Evolutionary conservation across 1,140 invertebrate genomes (phyloP), one percentile per base, ranked within the genome.

Genomic region (Drosophila triauraria): DNA sequence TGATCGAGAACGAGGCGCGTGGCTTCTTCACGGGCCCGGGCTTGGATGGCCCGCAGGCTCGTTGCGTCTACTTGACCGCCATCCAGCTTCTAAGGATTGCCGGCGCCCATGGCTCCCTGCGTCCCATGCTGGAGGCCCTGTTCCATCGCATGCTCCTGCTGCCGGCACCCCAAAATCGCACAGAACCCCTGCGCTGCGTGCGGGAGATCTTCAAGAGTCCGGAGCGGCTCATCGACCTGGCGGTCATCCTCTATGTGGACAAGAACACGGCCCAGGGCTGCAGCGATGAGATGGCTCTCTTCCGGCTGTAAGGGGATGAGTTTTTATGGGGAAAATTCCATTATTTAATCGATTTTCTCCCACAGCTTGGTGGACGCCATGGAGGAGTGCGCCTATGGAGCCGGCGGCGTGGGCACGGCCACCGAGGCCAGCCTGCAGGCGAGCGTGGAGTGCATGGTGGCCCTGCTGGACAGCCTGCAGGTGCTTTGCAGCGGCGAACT

Each of bases 111-210:
- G 95, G 96, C 2, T 96, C 96, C 10, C 93, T 98, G 58, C 94
- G 98, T 17, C 97, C 98, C 15, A 97, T 98, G 43, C 93, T 99
- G 62, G 97, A 99, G 92, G 98, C 97, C 0, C 94, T 99, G 3
- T 98, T 98, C 92, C 97, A 98, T 93, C 94, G 97, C 40, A 98
- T 98, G 96, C 93, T 98, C 1, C 93, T 98, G 0, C 96, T 98
- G 93, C 97, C 97, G 27, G 96, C 96, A 1, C 95, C 97, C 1
- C 94, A 96, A 43, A 97, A 98, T 93, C 95, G 98, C 42, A 94
- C 97, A 5, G 97, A 98, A 90, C 96, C 97, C 0, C 91, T 99
- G 9, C 95, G 97, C 77, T 97, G 97, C 74, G 94, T 97, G 2
- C 95, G 96, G 75, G 96, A 97, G 94, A 93, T 97, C 25, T 92